Base-by-base conservation (phyloP, 1,140 invertebrate genomes). In the Nixonia krombeini region DNA sequence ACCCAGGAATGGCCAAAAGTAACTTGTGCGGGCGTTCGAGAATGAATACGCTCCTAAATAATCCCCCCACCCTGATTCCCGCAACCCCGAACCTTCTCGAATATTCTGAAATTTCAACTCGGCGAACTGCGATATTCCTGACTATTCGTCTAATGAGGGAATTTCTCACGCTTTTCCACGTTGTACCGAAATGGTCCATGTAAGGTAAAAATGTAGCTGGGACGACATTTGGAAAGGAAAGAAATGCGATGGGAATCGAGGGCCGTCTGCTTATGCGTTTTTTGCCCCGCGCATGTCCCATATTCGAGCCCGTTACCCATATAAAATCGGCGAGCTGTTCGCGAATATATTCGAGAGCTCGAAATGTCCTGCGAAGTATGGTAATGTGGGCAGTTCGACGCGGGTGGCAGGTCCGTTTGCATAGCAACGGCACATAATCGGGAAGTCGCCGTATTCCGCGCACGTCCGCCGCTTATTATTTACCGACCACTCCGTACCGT, bases 31-130 rank as follows among this genome's bases (percentile, higher is more conserved):
- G 67, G 70, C 74, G 74, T 75, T 45, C 42, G 16, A 33, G 40
- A 50, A 62, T 42, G 65, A 74, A 73, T 73, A 56, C 62, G n/a
- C n/a, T 41, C 52, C 56, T 77, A 73, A 79, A 79, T 79, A 78
- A 78, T 74, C 62, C 70, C 15, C 41, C 21, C 52, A 26, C 46
- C 42, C 26, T 33, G n/a, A n/a, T 31, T 40, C 31, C 31, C 38
- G 44, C 42, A 69, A 56, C 57, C 45, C 49, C 29, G 33, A 45
- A 45, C 51, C 53, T 63, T 72, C 51, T 71, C 53, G 59, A 68
- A 68, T 74, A 66, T 68, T 74, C 53, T 29, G n/a, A n/a, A n/a
- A n/a, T n/a, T n/a, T n/a, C n/a, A n/a, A n/a, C n/a, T n/a, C n/a
- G n/a, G n/a, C n/a, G n/a, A n/a, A n/a, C n/a, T n/a, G n/a, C n/a